Evolutionary conservation across 2,797 vertebrate genomes (phyloP).

Genomic region (Micromesistius poutassou): DNA sequence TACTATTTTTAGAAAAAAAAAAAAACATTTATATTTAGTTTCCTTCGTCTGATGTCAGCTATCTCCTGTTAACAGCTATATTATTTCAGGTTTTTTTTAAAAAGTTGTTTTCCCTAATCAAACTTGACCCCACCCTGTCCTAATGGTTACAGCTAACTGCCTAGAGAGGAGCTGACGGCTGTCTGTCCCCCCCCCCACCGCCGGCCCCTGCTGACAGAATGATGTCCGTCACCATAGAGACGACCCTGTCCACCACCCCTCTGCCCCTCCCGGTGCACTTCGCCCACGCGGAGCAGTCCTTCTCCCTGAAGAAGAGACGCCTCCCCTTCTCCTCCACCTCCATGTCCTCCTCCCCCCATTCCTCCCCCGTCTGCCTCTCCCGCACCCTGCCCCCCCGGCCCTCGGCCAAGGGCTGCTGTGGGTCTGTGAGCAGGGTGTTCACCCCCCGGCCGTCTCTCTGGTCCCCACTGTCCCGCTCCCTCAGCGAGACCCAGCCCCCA

Average conservation of each 20-base stretch:
- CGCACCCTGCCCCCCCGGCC: constrained; percentile 78
- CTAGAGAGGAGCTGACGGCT: not conserved
- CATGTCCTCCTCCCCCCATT: constrained; percentile 50
- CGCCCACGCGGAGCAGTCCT: constrained; percentile 79
- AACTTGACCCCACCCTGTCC: not conserved
- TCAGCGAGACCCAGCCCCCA: constrained; percentile 63
- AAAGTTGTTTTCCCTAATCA: not conserved
- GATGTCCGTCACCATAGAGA: constrained; percentile 77
- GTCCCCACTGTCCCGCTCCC: constrained; percentile 76
- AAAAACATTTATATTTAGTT: not conserved
- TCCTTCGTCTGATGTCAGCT: not conserved
- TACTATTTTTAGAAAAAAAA: not conserved
- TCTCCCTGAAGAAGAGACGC: constrained; percentile 80
- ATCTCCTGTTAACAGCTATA: too few relatives aligned
- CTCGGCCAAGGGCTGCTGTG: constrained; percentile 75
- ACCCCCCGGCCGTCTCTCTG: constrained; percentile 74
- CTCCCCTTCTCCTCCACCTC: constrained; percentile 59
- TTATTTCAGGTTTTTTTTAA: not conserved
- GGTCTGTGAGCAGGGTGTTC: constrained; percentile 79
- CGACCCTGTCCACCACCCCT: constrained; percentile 63
- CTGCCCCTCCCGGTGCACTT: constrained; percentile 82
- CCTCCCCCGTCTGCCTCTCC: constrained; percentile 56
- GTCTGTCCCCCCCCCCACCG: not conserved
- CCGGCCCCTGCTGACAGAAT: not conserved
- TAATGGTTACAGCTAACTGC: not conserved